phyloP scores from a whole-genome alignment of 2,888 invertebrate species.

The Noctua janthina region DNA sequence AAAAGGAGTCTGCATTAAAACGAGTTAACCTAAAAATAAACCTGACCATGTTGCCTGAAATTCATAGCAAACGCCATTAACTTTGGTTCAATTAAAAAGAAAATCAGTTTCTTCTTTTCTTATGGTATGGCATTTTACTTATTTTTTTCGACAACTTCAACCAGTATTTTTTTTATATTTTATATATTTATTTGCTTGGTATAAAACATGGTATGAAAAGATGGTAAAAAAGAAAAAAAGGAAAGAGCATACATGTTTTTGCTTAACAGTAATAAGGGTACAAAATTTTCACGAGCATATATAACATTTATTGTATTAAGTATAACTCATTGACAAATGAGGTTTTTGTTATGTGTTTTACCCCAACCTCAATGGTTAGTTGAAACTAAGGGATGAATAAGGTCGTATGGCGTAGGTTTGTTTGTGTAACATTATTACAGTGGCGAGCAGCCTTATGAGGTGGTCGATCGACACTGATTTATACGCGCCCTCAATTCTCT shows the following conservation, averaged over 20 bases:
- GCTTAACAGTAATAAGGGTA: no score
- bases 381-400: slow-evolving; percentile 13
- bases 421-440: slow-evolving; percentile 46
- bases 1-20: not conserved
- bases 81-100: not conserved
- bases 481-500: slow-evolving; percentile 67
- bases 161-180: not conserved
- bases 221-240: no score
- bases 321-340: not conserved
- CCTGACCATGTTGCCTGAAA: not conserved
- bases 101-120: not conserved
- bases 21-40: not conserved
- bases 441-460: slow-evolving; percentile 26
- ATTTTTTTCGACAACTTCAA: not conserved
- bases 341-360: not conserved
- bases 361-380: slow-evolving; percentile 7
- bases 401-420: slow-evolving; percentile 8
- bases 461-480: slow-evolving; percentile 65
- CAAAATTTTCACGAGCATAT: no score
- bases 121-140: not conserved
- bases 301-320: not conserved
- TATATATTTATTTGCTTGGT: no score
- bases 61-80: not conserved
- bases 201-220: no score
- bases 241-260: no score